Percentiles rank a stretch among this genome's conserved stretches.
Evolutionary conservation across 1,140 invertebrate genomes (phyloP).

Genomic region (Streblospio benedicti): DNA sequence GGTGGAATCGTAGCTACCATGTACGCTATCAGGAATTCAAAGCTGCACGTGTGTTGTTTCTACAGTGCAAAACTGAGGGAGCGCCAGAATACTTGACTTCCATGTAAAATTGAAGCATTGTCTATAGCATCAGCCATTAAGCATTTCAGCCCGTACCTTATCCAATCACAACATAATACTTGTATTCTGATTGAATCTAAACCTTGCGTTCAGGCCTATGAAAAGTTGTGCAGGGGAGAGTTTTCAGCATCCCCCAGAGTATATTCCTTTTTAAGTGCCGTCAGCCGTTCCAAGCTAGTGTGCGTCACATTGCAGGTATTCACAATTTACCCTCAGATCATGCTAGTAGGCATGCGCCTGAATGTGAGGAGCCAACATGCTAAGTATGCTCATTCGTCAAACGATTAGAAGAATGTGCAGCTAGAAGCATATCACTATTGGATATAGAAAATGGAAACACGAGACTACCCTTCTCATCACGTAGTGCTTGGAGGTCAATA

Average conservation of each 20-base stretch:
- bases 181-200: constrained; percentile 22
- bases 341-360: constrained; percentile 19
- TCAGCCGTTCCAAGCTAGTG: constrained; percentile 17
- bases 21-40: constrained; percentile 12
- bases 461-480: constrained; percentile 15
- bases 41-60: constrained; percentile 12
- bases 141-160: constrained; percentile 21
- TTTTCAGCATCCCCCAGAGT: constrained; percentile 22
- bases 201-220: constrained; percentile 24
- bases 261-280: constrained; percentile 16
- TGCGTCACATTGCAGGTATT: constrained; percentile 17
- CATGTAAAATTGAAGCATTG: constrained; percentile 23
- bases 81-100: constrained; percentile 20
- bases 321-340: constrained; percentile 20
- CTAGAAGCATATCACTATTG: background rate
- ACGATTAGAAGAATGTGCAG: background rate
- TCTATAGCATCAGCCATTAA: constrained; percentile 19
- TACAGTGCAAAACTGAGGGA: constrained; percentile 19
- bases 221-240: constrained; percentile 22
- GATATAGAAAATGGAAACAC: too few species aligned
- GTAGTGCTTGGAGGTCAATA: constrained; percentile 13
- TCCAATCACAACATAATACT: constrained; percentile 14
- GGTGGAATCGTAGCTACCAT: constrained; percentile 19
- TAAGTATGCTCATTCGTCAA: constrained; percentile 9
- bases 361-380: constrained; percentile 4